A percentile compares a stretch with the other conserved stretches of the same genome.
These are phyloP conservation scores for Trilocha varians DNA, from an alignment of 2,888 invertebrate genomes.

Conservation along the genomic window DNA sequence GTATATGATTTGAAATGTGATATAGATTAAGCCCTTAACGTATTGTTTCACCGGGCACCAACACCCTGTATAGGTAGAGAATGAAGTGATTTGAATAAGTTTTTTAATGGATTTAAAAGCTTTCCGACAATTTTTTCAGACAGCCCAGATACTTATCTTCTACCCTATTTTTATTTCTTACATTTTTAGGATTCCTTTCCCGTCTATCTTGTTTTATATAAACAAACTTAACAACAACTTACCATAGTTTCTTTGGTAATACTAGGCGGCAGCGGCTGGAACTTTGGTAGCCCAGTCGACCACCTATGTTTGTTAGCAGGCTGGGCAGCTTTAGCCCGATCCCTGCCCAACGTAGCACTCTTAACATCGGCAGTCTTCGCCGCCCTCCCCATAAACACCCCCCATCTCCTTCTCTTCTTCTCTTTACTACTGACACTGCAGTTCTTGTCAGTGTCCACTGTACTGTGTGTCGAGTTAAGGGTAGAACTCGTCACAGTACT, in stretches of 20 bases:
- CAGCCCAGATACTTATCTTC: too few species aligned
- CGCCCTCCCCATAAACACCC: constrained; percentile 77
- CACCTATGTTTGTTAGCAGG: constrained; percentile 76
- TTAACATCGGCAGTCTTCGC: constrained; percentile 73
- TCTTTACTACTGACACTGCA: constrained; percentile 62
- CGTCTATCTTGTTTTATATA: too few species aligned
- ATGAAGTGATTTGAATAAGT: too few species aligned
- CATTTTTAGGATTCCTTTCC: too few species aligned
- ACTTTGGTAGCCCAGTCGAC: constrained; percentile 81
- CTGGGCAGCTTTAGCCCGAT: constrained; percentile 62
- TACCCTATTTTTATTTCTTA: too few species aligned
- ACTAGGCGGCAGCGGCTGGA: constrained; percentile 81
- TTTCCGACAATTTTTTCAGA: too few species aligned
- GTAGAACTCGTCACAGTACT: constrained; percentile 6
- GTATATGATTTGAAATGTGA: too few species aligned
- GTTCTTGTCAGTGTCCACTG: constrained; percentile 36
- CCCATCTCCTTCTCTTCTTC: constrained; percentile 78
- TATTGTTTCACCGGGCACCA: too few species aligned
- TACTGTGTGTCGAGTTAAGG: constrained; percentile 26
- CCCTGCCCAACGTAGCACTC: constrained; percentile 80
- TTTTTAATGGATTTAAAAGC: too few species aligned
- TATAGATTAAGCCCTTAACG: too few species aligned
- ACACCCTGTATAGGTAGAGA: too few species aligned
- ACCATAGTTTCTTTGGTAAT: constrained; percentile 88
- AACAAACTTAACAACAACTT: constrained; percentile 23